Evolutionary conservation across 2,113 vertebrate genomes (phyloP).

Genomic region (Albula glossodonta): DNA sequence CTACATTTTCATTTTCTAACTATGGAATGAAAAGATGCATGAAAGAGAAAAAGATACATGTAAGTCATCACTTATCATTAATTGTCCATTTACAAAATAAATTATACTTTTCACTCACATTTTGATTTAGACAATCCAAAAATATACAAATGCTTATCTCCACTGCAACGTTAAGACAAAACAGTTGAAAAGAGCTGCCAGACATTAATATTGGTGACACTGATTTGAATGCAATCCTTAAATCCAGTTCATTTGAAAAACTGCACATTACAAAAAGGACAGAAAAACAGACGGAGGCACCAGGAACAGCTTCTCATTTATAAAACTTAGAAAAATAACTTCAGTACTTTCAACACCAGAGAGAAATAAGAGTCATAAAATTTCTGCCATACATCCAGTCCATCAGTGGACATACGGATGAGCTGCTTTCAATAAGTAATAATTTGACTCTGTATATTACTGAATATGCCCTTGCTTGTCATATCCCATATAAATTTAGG

Average conservation of each 20-base stretch:
- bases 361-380: not conserved
- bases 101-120: conserved; percentile 20
- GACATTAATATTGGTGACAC: not conserved
- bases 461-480: conserved; percentile 31
- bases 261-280: not conserved
- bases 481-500: not conserved
- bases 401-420: conserved; percentile 30
- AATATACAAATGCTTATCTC: conserved; percentile 22
- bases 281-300: conserved; percentile 1
- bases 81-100: conserved; percentile 30
- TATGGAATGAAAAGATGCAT: conserved; percentile 13
- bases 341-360: not conserved
- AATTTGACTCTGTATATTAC: conserved; percentile 27
- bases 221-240: not conserved
- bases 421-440: conserved; percentile 45
- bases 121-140: conserved; percentile 14
- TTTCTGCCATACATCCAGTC: not conserved
- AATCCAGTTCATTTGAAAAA: not conserved
- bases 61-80: conserved; percentile 7
- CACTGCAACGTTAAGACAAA: not conserved
- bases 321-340: conserved; percentile 18
- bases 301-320: not conserved
- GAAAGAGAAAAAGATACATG: not conserved
- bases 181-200: conserved; percentile 14
- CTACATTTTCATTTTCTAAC: conserved; percentile 11